Evolutionary conservation across 2,797 vertebrate genomes (phyloP).

Genomic region (Jordanella pulchra): DNA sequence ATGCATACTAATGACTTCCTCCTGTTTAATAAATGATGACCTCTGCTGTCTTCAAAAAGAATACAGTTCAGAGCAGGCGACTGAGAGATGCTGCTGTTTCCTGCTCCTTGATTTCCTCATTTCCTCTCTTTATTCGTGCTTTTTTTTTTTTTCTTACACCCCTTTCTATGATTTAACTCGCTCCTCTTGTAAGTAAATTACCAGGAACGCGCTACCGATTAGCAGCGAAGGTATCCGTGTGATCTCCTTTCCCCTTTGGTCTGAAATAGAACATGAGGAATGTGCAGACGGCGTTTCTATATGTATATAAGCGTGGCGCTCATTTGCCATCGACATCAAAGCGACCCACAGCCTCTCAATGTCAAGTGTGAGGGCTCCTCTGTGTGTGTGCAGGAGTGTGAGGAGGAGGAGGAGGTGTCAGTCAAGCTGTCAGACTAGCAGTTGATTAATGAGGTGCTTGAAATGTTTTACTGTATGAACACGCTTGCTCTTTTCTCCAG

Average conservation of each 20-base stretch:
- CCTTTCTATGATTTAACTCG: neutral
- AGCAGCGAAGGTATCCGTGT: slow-evolving; percentile 11
- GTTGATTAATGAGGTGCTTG: slow-evolving; percentile 80
- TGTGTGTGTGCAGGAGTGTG: slow-evolving; percentile 21
- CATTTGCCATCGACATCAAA: slow-evolving; percentile 61
- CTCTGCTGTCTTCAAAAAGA: slow-evolving; percentile 71
- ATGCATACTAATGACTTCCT: slow-evolving; percentile 77
- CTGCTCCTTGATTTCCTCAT: slow-evolving; percentile 19
- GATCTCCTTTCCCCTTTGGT: slow-evolving; percentile 21
- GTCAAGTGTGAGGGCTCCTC: slow-evolving; percentile 46
- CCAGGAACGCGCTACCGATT: slow-evolving; percentile 8
- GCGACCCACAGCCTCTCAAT: slow-evolving; percentile 60
- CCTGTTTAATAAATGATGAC: slow-evolving; percentile 82
- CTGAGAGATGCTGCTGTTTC: slow-evolving; percentile 45
- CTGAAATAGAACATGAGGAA: slow-evolving; percentile 36
- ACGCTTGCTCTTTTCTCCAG: slow-evolving; percentile 13
- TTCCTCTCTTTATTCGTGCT: slow-evolving; percentile 10
- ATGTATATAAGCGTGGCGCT: slow-evolving; percentile 6
- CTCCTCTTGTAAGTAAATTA: slow-evolving; percentile 13
- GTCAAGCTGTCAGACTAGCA: slow-evolving; percentile 76
- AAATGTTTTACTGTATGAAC: slow-evolving; percentile 69
- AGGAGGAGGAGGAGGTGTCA: slow-evolving; percentile 70
- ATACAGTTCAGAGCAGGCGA: slow-evolving; percentile 55
- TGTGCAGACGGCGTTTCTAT: slow-evolving; percentile 5
- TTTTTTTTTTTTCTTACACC: slow-evolving; percentile 4